Evolutionary conservation across 2,113 vertebrate species (phyloP).

Genomic region (Lamprologus sp.): DNA sequence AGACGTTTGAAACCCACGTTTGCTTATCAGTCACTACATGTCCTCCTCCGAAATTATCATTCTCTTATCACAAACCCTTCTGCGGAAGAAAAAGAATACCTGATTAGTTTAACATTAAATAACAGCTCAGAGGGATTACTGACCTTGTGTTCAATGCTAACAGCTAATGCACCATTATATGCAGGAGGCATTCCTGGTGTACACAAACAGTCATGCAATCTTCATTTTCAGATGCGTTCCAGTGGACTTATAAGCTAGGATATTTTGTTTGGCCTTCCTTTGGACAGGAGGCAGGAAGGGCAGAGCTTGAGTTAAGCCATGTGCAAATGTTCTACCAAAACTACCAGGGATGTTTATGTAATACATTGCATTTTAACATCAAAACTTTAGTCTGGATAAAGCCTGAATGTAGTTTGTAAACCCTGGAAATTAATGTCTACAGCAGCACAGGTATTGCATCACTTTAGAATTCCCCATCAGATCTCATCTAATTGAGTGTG

Average conservation of each 20-base stretch:
- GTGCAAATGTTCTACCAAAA: not conserved
- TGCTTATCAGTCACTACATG: not conserved
- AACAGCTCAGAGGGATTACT: not conserved
- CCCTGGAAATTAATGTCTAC: not conserved
- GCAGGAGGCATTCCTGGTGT: not conserved
- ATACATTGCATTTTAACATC: not conserved
- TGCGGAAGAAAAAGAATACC: not conserved
- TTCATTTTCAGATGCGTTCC: not conserved
- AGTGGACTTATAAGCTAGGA: not conserved
- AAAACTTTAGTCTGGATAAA: not conserved
- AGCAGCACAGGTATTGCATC: not conserved
- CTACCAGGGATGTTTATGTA: not conserved
- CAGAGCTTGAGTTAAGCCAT: not conserved
- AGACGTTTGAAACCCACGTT: not conserved
- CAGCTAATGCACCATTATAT: not conserved
- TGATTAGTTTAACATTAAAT: not conserved
- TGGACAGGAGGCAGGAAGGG: not conserved
- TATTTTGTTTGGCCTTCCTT: not conserved
- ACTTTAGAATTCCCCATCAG: not conserved
- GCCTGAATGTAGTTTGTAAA: not conserved
- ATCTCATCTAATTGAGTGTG: not conserved
- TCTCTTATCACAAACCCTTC: not conserved
- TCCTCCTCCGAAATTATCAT: not conserved
- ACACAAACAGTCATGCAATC: not conserved
- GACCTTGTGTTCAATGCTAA: not conserved